phyloP scores from a whole-genome alignment of 2,113 vertebrate genomes.

The Phrynocephalus versicolor region DNA sequence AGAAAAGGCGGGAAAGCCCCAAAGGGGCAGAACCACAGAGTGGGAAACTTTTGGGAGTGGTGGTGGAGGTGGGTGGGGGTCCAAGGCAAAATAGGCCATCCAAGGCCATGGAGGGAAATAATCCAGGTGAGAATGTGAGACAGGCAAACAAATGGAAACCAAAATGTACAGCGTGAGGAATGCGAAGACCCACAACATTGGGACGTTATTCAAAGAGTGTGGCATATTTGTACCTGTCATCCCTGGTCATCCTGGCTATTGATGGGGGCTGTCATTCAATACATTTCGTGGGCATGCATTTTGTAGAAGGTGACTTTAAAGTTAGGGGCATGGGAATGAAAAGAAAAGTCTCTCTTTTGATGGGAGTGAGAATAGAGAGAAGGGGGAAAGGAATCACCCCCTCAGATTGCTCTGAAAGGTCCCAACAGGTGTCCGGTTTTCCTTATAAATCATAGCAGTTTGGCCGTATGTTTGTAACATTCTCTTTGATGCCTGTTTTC shows the following conservation, averaged over 20 bases:
- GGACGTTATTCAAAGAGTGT: too few species aligned
- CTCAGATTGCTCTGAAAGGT: not conserved
- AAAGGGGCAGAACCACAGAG: not conserved
- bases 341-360: not conserved
- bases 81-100: too few species aligned
- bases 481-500: not conserved
- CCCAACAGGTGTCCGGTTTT: not conserved
- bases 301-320: not conserved
- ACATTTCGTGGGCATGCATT: not conserved
- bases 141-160: too few species aligned
- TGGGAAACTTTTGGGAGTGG: too few species aligned
- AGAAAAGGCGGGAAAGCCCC: not conserved
- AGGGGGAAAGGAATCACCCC: not conserved
- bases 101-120: not conserved
- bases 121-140: not conserved
- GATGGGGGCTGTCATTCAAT: not conserved
- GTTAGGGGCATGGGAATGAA: not conserved
- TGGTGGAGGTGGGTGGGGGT: not conserved
- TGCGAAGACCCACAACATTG: not conserved
- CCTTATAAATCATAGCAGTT: not conserved
- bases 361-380: not conserved
- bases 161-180: not conserved
- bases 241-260: not conserved
- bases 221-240: not conserved
- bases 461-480: not conserved